Base-by-base conservation (phyloP, 2,888 invertebrate species). In the Drymonia ruficornis region DNA sequence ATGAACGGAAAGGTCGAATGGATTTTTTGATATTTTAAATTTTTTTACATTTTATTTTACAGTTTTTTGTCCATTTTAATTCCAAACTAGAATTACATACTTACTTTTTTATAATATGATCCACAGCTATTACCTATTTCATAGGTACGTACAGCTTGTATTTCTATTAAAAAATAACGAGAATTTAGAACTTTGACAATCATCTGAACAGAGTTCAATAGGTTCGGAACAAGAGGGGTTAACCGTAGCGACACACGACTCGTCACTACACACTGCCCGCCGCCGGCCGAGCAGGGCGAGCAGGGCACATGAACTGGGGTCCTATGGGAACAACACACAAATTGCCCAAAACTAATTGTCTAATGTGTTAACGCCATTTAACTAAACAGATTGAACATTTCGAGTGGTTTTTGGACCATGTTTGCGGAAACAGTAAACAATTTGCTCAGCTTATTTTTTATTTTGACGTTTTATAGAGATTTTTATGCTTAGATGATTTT, bases 291-390 rank as follows among this genome's bases (percentile, higher is more conserved):
- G n/a, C n/a, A n/a, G 58, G 53, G 36, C 36, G 36, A 36, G 36
- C n/a, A 2, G 11, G 31, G 11, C 31, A 31, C 23, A 23, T 23
- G 23, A 23, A 7, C 31, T 63, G 52, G 55, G 65, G 67, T 80
- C 78, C 83, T 81, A 82, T 91, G 91, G 90, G 91, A 91, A 91
- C 84, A 79, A 84, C 87, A 88, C 88, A 90, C 89, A 89, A 88
- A 89, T 89, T 86, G 83, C 80, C 89, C 84, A 77, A 78, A 84
- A 83, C 84, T 80, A 84, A 89, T 89, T 86, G 86, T 87, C 66
- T 84, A 86, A 89, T 85, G 80, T 82, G 83, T 84, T 84, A 86
- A 83, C 84, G 85, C 81, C 79, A 83, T 87, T 90, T 84, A 84
- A 86, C 83, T 81, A 78, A 86, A 85, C 89, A 87, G 78, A 86